Conservation (phyloP, 2,797 vertebrate species). For the Channa striata region DNA sequence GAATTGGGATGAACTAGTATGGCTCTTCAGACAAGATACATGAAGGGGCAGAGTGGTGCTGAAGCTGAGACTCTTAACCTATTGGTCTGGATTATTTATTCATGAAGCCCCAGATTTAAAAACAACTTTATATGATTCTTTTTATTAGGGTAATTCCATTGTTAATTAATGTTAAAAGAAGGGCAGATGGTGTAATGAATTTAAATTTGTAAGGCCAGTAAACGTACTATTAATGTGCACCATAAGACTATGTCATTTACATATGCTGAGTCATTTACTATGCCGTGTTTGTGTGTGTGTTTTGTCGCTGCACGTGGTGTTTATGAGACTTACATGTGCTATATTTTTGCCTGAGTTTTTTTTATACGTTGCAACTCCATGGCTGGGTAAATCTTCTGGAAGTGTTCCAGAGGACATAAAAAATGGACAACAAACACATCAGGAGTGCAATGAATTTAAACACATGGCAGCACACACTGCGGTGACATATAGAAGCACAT, state of each 20-base stretch:
- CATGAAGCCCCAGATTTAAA: conserved; percentile 13
- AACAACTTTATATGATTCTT: conserved; percentile 33
- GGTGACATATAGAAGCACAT: conserved; percentile 19
- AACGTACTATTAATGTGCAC: conserved; percentile 13
- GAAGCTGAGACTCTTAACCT: conserved; percentile 31
- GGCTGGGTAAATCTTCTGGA: conserved; percentile 46
- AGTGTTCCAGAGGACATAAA: conserved; percentile 54
- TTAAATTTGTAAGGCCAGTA: conserved; percentile 14
- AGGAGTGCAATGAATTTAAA: conserved; percentile 22
- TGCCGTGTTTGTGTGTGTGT: conserved; percentile 15
- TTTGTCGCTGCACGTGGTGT: conserved; percentile 10
- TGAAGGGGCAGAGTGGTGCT: not conserved
- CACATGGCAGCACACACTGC: conserved; percentile 11
- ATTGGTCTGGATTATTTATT: conserved; percentile 45
- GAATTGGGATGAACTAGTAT: conserved; percentile 21
- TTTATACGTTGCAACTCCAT: conserved; percentile 56
- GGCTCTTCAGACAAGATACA: conserved; percentile 11
- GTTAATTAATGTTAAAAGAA: conserved; percentile 47
- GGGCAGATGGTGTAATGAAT: conserved; percentile 26
- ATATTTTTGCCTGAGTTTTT: conserved; percentile 50
- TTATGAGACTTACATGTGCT: conserved; percentile 44
- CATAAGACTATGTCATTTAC: conserved; percentile 31
- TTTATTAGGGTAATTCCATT: conserved; percentile 21
- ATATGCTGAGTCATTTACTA: conserved; percentile 32
- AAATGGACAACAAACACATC: conserved; percentile 50